These are phyloP conservation scores for Nymphalis c-album DNA, from an alignment of 2,888 invertebrate genomes.

Conservation along the genomic window DNA sequence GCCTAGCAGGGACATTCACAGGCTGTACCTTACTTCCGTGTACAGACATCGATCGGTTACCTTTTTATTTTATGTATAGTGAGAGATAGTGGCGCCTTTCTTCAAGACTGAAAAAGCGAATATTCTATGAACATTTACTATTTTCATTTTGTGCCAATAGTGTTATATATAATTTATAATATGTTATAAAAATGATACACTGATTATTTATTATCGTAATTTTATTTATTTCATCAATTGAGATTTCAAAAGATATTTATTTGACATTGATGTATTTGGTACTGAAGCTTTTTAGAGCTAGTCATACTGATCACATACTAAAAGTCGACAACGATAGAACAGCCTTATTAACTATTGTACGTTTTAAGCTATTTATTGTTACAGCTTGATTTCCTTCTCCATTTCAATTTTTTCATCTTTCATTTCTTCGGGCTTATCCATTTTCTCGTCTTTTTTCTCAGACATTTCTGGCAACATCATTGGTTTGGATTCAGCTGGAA, in stretches of 20 bases:
- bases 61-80: too few relatives aligned
- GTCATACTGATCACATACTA: constrained; percentile 35
- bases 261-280: constrained; percentile 61
- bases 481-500: constrained; percentile 46
- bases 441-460: constrained; percentile 42
- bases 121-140: too few relatives aligned
- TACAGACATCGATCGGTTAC: too few relatives aligned
- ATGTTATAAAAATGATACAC: neutral
- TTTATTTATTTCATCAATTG: constrained; percentile 14
- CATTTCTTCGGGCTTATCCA: constrained; percentile 39
- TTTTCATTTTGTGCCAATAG: too few relatives aligned
- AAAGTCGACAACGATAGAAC: constrained; percentile 14
- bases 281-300: constrained; percentile 58
- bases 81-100: too few relatives aligned
- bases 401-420: constrained; percentile 32
- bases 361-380: constrained; percentile 18
- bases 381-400: constrained; percentile 30
- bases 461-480: constrained; percentile 32
- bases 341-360: constrained; percentile 8
- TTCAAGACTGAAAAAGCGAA: too few relatives aligned
- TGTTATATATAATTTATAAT: too few relatives aligned
- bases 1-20: too few relatives aligned
- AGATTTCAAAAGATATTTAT: constrained; percentile 14
- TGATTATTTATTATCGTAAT: neutral
- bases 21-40: too few relatives aligned